These are phyloP conservation scores for Ceyx melanurus DNA, from an alignment of 2,113 vertebrate species.

Conservation along the genomic window DNA sequence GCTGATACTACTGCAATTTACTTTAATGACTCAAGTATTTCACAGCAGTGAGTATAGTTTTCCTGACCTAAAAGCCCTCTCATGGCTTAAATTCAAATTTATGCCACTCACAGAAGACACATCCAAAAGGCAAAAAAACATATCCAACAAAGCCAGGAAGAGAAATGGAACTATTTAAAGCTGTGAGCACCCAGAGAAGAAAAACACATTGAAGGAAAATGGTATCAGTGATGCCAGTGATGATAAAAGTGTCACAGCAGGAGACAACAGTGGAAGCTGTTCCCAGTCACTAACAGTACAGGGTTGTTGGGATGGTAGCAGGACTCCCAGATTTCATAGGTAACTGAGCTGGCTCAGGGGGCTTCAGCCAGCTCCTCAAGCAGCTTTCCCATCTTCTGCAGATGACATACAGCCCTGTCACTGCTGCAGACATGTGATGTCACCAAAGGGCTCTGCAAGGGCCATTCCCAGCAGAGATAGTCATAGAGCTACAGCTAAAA, in stretches of 20 bases:
- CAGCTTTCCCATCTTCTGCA: background rate
- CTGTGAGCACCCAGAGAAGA: background rate
- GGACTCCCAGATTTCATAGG: background rate
- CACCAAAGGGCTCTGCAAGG: background rate
- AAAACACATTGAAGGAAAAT: background rate
- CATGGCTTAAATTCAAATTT: background rate
- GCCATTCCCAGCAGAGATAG: background rate
- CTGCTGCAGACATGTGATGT: background rate
- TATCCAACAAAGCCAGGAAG: background rate
- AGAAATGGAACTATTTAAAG: background rate
- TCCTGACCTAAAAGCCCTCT: background rate
- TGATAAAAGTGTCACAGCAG: fast-evolving
- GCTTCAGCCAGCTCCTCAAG: background rate
- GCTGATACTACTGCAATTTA: background rate
- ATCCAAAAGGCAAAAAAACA: background rate
- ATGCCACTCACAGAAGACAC: background rate
- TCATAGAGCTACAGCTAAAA: background rate
- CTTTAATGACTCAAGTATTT: background rate
- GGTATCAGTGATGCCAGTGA: background rate
- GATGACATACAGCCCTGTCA: background rate
- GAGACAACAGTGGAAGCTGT: background rate
- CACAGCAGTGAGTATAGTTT: background rate
- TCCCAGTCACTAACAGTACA: background rate
- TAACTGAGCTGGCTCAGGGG: background rate
- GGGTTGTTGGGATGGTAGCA: fast-evolving